Percentiles rank a stretch among this genome's conserved stretches.
phyloP scores from a whole-genome alignment of 2,113 vertebrate genomes.

The Pomatorhinus ruficollis region DNA sequence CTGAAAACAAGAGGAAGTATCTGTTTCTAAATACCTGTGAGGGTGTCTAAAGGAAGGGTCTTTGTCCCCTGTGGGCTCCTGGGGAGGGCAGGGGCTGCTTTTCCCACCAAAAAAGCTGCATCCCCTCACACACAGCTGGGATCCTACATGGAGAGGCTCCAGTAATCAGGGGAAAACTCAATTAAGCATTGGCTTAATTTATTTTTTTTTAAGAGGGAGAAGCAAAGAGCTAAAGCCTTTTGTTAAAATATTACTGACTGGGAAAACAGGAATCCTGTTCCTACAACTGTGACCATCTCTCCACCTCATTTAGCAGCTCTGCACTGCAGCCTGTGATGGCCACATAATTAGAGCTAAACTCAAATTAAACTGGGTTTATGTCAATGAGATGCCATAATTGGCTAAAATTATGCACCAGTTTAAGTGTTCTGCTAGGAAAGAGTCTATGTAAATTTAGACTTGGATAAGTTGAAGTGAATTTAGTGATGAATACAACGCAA shows the following conservation, averaged over 20 bases:
- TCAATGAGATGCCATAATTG: not conserved
- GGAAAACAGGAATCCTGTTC: not conserved
- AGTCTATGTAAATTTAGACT: not conserved
- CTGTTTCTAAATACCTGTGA: not conserved
- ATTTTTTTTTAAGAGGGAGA: not conserved
- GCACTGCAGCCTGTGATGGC: not conserved
- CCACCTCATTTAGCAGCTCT: not conserved
- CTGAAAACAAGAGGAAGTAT: conserved; percentile 53
- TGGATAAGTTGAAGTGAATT: not conserved
- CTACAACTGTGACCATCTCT: not conserved
- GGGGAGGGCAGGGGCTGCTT: not conserved
- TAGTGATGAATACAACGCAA: not conserved
- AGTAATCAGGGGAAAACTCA: not conserved
- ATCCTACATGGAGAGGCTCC: too few species aligned
- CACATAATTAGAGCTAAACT: not conserved
- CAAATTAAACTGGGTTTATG: not conserved
- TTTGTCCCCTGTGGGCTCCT: not conserved
- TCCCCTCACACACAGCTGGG: not conserved
- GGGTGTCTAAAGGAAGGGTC: not conserved
- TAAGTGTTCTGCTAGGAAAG: not conserved
- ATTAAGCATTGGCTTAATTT: not conserved
- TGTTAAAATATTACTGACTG: not conserved
- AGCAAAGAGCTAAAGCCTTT: not conserved
- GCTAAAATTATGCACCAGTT: not conserved
- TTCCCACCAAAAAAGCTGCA: not conserved